Conservation (phyloP, 2,113 vertebrate species). For the Corvus cornix region DNA sequence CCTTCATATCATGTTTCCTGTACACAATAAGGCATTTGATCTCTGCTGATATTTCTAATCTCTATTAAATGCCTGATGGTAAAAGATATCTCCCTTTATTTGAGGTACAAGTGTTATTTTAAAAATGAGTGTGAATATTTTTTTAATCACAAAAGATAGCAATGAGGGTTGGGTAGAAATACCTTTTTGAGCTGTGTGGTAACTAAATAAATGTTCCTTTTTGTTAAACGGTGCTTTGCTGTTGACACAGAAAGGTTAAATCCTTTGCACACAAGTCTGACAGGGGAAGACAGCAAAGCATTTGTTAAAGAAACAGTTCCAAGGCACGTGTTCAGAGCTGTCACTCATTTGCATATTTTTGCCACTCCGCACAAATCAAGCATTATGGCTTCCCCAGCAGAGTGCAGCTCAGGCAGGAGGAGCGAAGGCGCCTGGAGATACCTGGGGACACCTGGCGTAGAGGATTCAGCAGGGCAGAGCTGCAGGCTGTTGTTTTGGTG, state of each 20-base stretch:
- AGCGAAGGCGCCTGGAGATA: rapidly evolving
- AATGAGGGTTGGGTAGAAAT: background rate
- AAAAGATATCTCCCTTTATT: background rate
- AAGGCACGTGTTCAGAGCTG: background rate
- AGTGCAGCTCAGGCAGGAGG: background rate
- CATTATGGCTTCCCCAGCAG: background rate
- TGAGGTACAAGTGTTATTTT: background rate
- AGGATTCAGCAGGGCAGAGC: background rate
- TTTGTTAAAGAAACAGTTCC: background rate
- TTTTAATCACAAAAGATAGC: background rate
- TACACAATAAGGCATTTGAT: background rate
- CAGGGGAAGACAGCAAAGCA: background rate
- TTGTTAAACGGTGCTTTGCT: background rate
- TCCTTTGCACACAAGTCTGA: background rate
- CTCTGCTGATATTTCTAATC: background rate
- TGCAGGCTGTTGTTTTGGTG: background rate
- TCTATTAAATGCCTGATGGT: background rate
- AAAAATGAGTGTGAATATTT: background rate
- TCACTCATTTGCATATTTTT: background rate
- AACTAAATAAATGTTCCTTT: background rate
- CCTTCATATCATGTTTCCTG: background rate
- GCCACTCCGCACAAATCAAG: background rate
- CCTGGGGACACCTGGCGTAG: rapidly evolving
- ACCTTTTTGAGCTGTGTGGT: background rate
- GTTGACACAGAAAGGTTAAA: background rate